Evolutionary conservation across 2,888 invertebrate species (phyloP).

Genomic region (Lypha dubia): DNA sequence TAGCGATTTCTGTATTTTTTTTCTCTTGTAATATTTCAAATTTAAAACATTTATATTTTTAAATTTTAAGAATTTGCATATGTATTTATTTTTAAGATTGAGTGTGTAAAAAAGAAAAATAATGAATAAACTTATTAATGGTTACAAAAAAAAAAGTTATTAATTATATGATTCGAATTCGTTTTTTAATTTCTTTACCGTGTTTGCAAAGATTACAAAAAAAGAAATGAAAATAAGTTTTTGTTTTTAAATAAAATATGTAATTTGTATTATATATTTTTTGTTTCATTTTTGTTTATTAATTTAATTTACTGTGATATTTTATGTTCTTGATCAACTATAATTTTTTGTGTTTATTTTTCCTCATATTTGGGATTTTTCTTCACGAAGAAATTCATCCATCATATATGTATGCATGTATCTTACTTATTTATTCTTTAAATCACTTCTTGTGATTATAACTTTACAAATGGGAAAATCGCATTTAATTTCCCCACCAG

Average conservation of each 20-base stretch:
- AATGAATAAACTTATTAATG: constrained; percentile 28
- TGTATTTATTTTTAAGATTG: constrained; percentile 51
- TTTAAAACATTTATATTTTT: constrained; percentile 71
- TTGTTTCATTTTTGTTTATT: constrained; percentile 55
- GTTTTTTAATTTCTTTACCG: constrained; percentile 22
- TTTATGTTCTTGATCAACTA: constrained; percentile 64
- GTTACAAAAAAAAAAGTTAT: constrained; percentile 21
- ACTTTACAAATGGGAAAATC: constrained; percentile 40
- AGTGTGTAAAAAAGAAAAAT: constrained; percentile 33
- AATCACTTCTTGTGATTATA: constrained; percentile 68
- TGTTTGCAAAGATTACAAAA: constrained; percentile 40
- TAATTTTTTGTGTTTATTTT: constrained; percentile 61
- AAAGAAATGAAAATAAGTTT: constrained; percentile 42
- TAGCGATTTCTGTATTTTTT: constrained; percentile 56
- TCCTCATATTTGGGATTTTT: constrained; percentile 40
- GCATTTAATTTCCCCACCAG: constrained; percentile 84
- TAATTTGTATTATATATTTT: constrained; percentile 58
- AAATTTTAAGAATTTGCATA: constrained; percentile 60
- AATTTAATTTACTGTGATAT: constrained; percentile 68
- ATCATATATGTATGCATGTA: background rate
- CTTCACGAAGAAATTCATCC: constrained; percentile 26
- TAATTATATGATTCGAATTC: constrained; percentile 33
- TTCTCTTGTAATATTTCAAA: constrained; percentile 61
- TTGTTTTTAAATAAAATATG: constrained; percentile 66
- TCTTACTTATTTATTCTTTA: constrained; percentile 29